Base-by-base conservation (phyloP, 2,888 invertebrate genomes). In the Nomada ferruginata region DNA sequence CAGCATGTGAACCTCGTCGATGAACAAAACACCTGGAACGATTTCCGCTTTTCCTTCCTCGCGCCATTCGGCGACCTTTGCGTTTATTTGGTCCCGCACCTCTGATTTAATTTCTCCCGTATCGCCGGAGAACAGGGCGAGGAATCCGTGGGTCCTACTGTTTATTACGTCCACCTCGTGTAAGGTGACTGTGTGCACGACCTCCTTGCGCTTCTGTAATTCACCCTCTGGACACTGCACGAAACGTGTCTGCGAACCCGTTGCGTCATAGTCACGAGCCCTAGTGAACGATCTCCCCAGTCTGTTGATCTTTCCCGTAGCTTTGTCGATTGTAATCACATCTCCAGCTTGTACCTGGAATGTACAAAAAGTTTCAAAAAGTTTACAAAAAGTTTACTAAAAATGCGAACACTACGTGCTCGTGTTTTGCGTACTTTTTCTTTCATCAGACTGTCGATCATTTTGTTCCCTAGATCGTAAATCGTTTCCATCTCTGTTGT, bases 401-500 rank as follows among this genome's bases (percentile, higher is more conserved):
- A 36, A 4, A 60, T n/a, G 9, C 11, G 11, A 1, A 10, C 53
- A 11, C 13, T 57, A 53, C 55, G 20, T 26, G 18, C 59, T 42
- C 10, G 26, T 55, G n/a, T 18, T 10, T 15, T 20, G 74, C 82
- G 20, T 71, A 97, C 98, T 95, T 99, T 99, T 91, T 99, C 99
- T 91, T 99, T 99, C 89, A 98, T 96, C 76, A 99, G 95, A 72
- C 98, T 97, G 93, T 99, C 99, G 73, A 99, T 99, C 97, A 99
- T 99, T 95, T 99, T 99, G 69, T 97, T 97, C 2, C 99, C 99
- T 92, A 99, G 95, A 93, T 99, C 99, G 93, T 99, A 99, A 85
- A 99, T 97, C 0, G 99, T 99, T 94, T 99, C 99, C 99, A 99
- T 99, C 94, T 99, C 99, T 0, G 99, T 99, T 0, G 99, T 99